Percentiles rank a stretch among this genome's conserved stretches.
Evolutionary conservation across 2,888 invertebrate species (phyloP).

Genomic region (Pycnomerus fuliginosus): DNA sequence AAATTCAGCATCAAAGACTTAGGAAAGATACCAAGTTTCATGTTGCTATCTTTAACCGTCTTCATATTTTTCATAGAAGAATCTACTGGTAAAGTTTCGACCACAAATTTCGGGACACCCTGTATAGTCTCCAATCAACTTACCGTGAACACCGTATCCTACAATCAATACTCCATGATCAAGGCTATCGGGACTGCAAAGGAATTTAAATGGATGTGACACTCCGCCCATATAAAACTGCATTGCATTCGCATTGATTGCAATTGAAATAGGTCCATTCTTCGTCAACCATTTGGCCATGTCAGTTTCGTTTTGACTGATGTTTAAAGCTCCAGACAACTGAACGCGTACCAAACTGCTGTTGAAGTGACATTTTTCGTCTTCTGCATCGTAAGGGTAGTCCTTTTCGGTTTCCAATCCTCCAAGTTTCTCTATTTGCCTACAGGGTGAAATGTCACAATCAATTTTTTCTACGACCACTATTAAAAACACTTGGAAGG

Average conservation of each 20-base stretch:
- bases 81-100: no score
- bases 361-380: constrained; percentile 78
- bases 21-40: no score
- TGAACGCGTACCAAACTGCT: constrained; percentile 62
- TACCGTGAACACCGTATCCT: constrained; percentile 82
- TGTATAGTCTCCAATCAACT: constrained; percentile 26
- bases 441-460: no score
- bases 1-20: no score
- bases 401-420: constrained; percentile 87
- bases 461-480: no score
- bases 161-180: constrained; percentile 97
- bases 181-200: constrained; percentile 73
- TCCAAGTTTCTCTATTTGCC: constrained; percentile 83
- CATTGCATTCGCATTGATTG: constrained; percentile 96
- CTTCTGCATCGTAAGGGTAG: constrained; percentile 87
- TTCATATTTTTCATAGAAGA: no score
- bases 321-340: constrained; percentile 78
- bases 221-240: constrained; percentile 94
- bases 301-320: constrained; percentile 81
- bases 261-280: constrained; percentile 94
- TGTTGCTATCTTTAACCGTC: no score
- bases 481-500: no score
- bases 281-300: constrained; percentile 88
- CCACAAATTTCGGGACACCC: no score
- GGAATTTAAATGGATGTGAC: constrained; percentile 84